These are phyloP conservation scores for Naja naja DNA, from an alignment of 2,113 vertebrate genomes.

Conservation along the genomic window DNA sequence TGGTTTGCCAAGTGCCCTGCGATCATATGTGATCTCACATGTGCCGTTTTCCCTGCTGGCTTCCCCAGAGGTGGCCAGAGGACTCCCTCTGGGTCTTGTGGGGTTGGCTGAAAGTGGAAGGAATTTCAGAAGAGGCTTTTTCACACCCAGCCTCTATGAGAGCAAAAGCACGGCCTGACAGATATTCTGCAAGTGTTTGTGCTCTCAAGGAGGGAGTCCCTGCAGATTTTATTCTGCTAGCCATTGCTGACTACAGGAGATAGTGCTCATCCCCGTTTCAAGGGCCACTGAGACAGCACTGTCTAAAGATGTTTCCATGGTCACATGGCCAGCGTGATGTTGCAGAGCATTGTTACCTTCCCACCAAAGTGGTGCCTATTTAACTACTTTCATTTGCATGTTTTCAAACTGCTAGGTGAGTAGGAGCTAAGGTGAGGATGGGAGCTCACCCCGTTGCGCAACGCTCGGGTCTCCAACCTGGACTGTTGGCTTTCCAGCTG, in stretches of 20 bases:
- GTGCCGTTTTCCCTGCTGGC: background rate
- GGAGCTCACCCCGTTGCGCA: too few relatives aligned
- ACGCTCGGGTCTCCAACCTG: background rate
- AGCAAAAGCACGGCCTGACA: background rate
- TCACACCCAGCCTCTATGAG: background rate
- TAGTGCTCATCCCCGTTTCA: background rate
- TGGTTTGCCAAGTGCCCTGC: background rate
- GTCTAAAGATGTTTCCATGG: background rate
- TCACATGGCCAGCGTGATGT: background rate
- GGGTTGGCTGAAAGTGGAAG: background rate
- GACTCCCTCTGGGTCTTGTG: too few relatives aligned
- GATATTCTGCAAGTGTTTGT: background rate
- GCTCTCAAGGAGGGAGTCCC: background rate
- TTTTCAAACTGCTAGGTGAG: background rate
- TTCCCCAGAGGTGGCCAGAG: background rate
- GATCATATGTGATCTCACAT: background rate
- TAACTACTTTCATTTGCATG: background rate
- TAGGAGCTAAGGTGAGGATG: too few relatives aligned
- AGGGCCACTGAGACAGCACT: background rate
- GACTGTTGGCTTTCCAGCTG: background rate
- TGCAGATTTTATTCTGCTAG: background rate
- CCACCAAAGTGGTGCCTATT: background rate
- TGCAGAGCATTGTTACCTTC: background rate
- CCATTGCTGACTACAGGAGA: background rate
- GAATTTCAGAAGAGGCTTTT: background rate